Base-by-base conservation (phyloP, 1,140 invertebrate species). In the Chlorops oryzae region DNA sequence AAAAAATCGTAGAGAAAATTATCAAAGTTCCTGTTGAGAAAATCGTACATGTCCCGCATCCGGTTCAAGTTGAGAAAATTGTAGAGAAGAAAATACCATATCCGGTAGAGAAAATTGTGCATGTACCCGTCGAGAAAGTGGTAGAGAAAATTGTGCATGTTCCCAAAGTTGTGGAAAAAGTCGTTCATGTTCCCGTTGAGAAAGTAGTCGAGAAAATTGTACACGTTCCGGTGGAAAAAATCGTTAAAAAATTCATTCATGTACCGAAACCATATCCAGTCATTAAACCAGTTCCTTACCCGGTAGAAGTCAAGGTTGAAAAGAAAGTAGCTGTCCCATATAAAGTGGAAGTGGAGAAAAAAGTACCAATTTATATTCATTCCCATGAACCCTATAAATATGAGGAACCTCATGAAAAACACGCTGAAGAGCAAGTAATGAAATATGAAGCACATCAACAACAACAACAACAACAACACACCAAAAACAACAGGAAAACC, bases 231-330 rank as follows among this genome's bases (percentile, higher is more conserved):
- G 73, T 63, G 12, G 62, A 63, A 23, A 63, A 59, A 39, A 53
- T 54, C n/a, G 54, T 64, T 18, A 80, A 83, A 55, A 82, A 80
- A 63, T 72, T 81, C 47, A 72, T 80, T 49, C 74, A 76, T 3
- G 80, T 82, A 50, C 65, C 79, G 5, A 73, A 81, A 52, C 78
- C 75, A 0, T 74, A 77, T 52, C 79, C 80, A 27, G 76, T 81
- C 0, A 66, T 75, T 17, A 73, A 75, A 34, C 74, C 74, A 7
- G 63, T 73, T 37, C 72, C 71, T 5, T 67, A 76, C 7, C 61
- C 61, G n/a, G 68, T 78, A 9, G 75, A 77, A 43, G 74, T 78
- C 53, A 67, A 62, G 54, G 65, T 79, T 15, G 78, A 80, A 54
- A 79, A 79, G 52, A 75, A 71, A 60, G 73, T 80, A 6, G 77